These are phyloP conservation scores for Dicerorhinus sumatrensis DNA, from an alignment of 2,113 vertebrate genomes.

Conservation along the genomic window DNA sequence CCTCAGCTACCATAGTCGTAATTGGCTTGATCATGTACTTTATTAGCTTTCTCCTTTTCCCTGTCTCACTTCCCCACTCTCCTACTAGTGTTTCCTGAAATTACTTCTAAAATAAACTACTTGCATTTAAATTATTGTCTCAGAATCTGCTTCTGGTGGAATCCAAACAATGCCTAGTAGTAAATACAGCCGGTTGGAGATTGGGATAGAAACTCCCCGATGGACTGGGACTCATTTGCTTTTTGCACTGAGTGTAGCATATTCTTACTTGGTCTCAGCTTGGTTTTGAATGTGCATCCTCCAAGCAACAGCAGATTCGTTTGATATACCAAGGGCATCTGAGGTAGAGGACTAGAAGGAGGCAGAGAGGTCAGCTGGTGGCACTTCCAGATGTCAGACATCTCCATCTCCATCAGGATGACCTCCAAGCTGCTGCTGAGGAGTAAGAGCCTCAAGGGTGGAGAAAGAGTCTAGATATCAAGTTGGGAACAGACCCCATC, in stretches of 20 bases:
- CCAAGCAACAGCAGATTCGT: background rate
- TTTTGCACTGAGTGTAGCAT: background rate
- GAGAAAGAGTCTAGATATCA: background rate
- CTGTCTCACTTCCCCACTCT: background rate
- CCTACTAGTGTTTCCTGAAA: background rate
- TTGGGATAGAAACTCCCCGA: background rate
- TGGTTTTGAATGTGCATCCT: background rate
- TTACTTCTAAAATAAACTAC: background rate
- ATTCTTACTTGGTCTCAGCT: background rate
- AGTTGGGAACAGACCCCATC: background rate
- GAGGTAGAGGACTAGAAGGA: background rate
- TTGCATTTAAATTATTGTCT: background rate
- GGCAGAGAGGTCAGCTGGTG: background rate
- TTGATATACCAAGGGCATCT: background rate
- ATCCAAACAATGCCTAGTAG: background rate
- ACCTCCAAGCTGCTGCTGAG: background rate
- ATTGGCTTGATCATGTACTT: background rate
- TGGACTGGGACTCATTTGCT: background rate
- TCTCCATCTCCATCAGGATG: background rate
- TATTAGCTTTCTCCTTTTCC: background rate
- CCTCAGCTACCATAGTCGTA: too few species aligned
- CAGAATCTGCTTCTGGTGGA: slow-evolving; percentile 15
- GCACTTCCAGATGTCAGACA: background rate
- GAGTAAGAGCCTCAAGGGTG: background rate
- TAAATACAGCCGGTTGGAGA: background rate